These are phyloP conservation scores for Cacoxenus indagator DNA, from an alignment of 2,888 invertebrate species.

Conservation along the genomic window DNA sequence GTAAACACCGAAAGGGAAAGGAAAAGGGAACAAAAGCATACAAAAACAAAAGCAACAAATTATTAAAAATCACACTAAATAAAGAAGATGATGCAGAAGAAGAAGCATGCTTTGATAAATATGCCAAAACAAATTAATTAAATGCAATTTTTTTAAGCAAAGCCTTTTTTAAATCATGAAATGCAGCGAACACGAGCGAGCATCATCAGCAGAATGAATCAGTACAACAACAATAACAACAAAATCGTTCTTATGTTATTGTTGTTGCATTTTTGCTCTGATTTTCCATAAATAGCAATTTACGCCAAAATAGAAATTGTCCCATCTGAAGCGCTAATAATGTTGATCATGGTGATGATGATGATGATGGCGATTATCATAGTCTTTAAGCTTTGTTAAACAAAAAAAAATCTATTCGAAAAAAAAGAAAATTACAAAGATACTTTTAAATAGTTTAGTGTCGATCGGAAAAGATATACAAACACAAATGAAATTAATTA, in stretches of 20 bases:
- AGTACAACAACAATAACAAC: not conserved
- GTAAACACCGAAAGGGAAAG: not conserved
- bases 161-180: not conserved
- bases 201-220: not conserved
- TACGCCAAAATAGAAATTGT: slow-evolving; percentile 58
- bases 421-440: slow-evolving; percentile 1
- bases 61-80: not conserved
- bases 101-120: slow-evolving; percentile 4
- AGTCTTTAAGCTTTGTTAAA: not conserved
- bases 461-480: not conserved
- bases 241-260: not conserved
- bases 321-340: not conserved
- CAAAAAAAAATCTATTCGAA: slow-evolving; percentile 23
- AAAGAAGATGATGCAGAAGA: not conserved
- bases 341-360: not conserved
- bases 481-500: slow-evolving; percentile 44
- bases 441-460: not conserved
- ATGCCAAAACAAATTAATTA: slow-evolving; percentile 8
- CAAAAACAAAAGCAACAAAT: not conserved
- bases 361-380: not conserved
- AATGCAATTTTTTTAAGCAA: slow-evolving; percentile 9
- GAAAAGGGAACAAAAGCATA: not conserved
- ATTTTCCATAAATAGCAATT: slow-evolving; percentile 62
- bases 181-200: not conserved
- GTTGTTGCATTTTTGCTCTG: slow-evolving; percentile 28